These are phyloP conservation scores for Rhodinocichla rosea DNA, from an alignment of 2,113 vertebrate species.

Conservation along the genomic window DNA sequence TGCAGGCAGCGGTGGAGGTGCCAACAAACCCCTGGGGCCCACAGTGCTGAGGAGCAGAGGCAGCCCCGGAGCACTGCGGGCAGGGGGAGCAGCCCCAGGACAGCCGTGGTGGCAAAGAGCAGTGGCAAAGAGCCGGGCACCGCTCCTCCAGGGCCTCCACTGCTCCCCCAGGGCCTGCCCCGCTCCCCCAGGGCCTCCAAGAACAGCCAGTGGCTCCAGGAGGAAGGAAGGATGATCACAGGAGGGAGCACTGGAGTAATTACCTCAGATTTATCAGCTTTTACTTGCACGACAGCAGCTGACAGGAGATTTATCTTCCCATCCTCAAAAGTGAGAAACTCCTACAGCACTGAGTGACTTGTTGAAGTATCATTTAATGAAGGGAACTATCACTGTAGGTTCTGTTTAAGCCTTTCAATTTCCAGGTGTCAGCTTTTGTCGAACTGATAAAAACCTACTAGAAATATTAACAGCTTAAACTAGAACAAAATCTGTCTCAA, in stretches of 20 bases:
- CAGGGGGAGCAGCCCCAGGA: neutral
- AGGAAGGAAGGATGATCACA: neutral
- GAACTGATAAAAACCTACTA: neutral
- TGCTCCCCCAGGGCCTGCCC: too few relatives aligned
- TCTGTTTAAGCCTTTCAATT: neutral
- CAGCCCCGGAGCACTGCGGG: accelerated
- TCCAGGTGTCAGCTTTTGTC: neutral
- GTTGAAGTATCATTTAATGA: neutral
- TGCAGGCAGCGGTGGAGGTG: neutral
- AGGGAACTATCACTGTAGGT: neutral
- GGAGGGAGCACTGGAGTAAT: neutral
- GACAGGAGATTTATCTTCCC: neutral
- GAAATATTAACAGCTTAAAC: neutral
- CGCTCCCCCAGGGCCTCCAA: neutral
- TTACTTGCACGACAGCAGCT: neutral
- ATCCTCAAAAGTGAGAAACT: neutral
- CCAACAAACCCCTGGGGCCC: neutral
- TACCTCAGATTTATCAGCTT: neutral
- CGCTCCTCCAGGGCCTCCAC: too few relatives aligned
- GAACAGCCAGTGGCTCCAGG: neutral
- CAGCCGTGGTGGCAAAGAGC: neutral
- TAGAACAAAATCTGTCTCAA: neutral
- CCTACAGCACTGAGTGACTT: neutral
- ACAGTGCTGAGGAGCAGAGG: neutral
- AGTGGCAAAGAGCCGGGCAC: too few relatives aligned